These are phyloP conservation scores for Poeciliopsis prolifica DNA, from an alignment of 2,113 vertebrate species.

Conservation along the genomic window DNA sequence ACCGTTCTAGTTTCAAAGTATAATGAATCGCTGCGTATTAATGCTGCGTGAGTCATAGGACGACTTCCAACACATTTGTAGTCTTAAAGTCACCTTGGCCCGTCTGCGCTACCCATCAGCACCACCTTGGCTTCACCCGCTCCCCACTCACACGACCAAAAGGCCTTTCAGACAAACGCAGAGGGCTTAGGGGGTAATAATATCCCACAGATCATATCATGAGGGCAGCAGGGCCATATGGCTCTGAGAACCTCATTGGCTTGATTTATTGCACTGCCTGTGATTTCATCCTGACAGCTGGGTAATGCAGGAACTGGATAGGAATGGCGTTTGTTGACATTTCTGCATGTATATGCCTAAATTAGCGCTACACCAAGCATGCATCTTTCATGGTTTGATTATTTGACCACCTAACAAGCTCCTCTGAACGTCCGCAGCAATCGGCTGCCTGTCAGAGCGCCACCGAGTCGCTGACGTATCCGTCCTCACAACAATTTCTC, in stretches of 20 bases:
- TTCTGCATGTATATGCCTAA: neutral
- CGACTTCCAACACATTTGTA: slow-evolving; percentile 38
- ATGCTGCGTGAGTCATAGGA: slow-evolving; percentile 29
- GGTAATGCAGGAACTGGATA: slow-evolving; percentile 35
- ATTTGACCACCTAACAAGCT: slow-evolving; percentile 13
- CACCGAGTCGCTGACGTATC: slow-evolving; percentile 1
- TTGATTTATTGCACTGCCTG: slow-evolving; percentile 55
- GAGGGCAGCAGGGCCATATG: slow-evolving; percentile 40
- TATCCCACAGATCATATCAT: slow-evolving; percentile 47
- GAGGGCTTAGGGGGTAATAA: slow-evolving; percentile 45
- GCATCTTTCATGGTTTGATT: slow-evolving; percentile 4
- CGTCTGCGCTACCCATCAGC: neutral
- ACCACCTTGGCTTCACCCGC: slow-evolving; percentile 55
- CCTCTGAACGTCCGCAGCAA: slow-evolving; percentile 5
- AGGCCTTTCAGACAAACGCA: slow-evolving; percentile 31
- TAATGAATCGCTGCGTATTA: slow-evolving; percentile 50
- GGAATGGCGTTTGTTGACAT: slow-evolving; percentile 17
- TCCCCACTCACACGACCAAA: slow-evolving; percentile 14
- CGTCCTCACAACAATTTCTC: slow-evolving; percentile 18
- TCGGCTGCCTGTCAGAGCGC: slow-evolving; percentile 24
- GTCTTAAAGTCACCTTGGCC: slow-evolving; percentile 63
- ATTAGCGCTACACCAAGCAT: neutral
- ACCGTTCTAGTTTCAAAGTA: slow-evolving; percentile 18
- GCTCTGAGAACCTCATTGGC: slow-evolving; percentile 52
- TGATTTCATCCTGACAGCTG: slow-evolving; percentile 60